Conservation (phyloP, 2,113 vertebrate species). For the Oenanthe oenanthe region DNA sequence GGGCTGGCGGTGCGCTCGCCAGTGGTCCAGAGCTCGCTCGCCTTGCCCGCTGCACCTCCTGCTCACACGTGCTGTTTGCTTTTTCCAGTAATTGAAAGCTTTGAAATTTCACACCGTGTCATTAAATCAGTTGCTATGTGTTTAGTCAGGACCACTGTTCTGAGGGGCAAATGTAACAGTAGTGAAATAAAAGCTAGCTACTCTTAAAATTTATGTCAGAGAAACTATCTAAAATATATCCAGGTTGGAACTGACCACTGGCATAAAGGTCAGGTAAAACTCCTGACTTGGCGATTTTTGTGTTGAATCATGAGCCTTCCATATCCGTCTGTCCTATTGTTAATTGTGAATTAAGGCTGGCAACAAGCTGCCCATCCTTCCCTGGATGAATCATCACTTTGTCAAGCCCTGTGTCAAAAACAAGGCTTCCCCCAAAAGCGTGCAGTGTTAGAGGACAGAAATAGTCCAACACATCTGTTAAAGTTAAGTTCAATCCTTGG, state of each 20-base stretch:
- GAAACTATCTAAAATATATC: neutral
- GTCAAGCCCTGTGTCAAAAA: slow-evolving; percentile 37
- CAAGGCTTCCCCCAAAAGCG: slow-evolving; percentile 2
- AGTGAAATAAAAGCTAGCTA: neutral
- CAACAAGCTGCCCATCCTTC: slow-evolving; percentile 22
- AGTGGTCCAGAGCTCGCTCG: accelerated
- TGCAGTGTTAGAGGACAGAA: neutral
- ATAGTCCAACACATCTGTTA: neutral
- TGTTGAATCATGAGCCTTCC: slow-evolving; percentile 42
- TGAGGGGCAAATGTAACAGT: neutral
- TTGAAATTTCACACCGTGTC: neutral
- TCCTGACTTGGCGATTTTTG: slow-evolving; percentile 19
- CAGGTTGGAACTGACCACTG: neutral
- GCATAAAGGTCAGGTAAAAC: neutral
- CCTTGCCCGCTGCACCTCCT: accelerated
- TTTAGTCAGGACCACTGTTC: neutral
- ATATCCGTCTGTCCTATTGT: slow-evolving; percentile 10
- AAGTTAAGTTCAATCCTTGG: neutral
- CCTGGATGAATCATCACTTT: slow-evolving; percentile 63
- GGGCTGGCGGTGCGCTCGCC: neutral
- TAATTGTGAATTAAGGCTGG: slow-evolving; percentile 43
- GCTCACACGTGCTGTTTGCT: accelerated
- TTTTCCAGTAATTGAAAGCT: neutral
- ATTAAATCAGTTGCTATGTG: neutral
- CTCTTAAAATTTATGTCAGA: neutral